phyloP scores from a whole-genome alignment of 2,888 invertebrate genomes.

The Venustoraphidia nigricollis region DNA sequence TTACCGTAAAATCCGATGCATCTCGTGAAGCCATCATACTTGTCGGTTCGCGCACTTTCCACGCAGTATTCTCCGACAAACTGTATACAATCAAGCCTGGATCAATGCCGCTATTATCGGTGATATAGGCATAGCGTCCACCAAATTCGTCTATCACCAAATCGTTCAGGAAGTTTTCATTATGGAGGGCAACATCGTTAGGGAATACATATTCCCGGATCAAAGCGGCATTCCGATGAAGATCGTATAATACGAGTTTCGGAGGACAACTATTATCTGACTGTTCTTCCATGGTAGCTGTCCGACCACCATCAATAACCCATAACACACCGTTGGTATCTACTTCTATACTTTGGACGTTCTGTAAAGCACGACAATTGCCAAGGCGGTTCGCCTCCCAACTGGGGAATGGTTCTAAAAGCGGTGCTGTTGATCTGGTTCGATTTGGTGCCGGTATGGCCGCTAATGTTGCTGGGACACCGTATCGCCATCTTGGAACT shows the following conservation, averaged over 20 bases:
- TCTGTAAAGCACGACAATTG: slow-evolving; percentile 53
- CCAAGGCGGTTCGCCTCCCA: slow-evolving; percentile 52
- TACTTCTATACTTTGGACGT: slow-evolving; percentile 59
- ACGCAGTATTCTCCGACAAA: slow-evolving; percentile 42
- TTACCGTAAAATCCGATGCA: slow-evolving; percentile 42
- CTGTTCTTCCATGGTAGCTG: slow-evolving; percentile 37
- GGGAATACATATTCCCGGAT: slow-evolving; percentile 42
- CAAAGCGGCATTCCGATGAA: slow-evolving; percentile 39
- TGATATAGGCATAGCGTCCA: slow-evolving; percentile 51
- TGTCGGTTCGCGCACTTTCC: slow-evolving; percentile 49
- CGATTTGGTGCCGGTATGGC: slow-evolving; percentile 33
- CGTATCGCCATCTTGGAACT: slow-evolving; percentile 50
- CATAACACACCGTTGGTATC: slow-evolving; percentile 54
- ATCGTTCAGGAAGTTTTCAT: slow-evolving; percentile 50
- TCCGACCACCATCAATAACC: slow-evolving; percentile 51
- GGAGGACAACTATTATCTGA: slow-evolving; percentile 45
- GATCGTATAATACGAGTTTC: slow-evolving; percentile 49
- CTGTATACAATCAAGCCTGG: slow-evolving; percentile 61
- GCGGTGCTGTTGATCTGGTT: slow-evolving; percentile 35
- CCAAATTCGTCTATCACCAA: slow-evolving; percentile 56
- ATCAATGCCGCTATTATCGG: slow-evolving; percentile 49
- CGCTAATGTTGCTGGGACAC: slow-evolving; percentile 54
- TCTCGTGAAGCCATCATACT: slow-evolving; percentile 46
- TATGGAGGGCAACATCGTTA: slow-evolving; percentile 36
- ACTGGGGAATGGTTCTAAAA: slow-evolving; percentile 50